phyloP scores from a whole-genome alignment of 2,797 vertebrate species.

The Carcharodon carcharias region DNA sequence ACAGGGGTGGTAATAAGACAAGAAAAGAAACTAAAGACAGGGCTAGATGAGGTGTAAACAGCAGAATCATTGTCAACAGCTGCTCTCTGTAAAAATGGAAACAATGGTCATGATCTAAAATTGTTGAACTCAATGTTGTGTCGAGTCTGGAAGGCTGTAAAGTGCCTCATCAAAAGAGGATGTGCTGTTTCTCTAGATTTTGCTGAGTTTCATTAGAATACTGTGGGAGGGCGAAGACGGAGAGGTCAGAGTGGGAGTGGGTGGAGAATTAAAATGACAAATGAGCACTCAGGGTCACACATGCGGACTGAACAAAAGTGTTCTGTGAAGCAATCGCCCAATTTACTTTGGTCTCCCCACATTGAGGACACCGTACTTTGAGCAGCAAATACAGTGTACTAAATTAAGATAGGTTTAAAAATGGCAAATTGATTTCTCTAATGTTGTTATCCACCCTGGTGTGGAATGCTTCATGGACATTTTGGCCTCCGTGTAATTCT shows the following conservation, averaged over 20 bases:
- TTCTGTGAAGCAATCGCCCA: neutral
- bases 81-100: neutral
- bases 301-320: neutral
- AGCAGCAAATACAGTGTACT: neutral
- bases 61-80: neutral
- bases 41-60: neutral
- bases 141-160: neutral
- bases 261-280: neutral
- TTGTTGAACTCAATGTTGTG: neutral
- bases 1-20: neutral
- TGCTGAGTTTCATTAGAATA: neutral
- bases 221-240: neutral
- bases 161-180: neutral
- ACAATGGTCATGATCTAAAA: neutral
- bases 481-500: neutral
- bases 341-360: neutral
- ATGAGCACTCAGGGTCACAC: neutral
- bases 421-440: neutral
- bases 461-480: neutral
- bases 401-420: neutral
- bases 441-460: neutral
- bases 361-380: neutral
- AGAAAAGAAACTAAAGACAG: neutral
- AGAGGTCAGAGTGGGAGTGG: neutral
- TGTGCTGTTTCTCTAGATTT: neutral